Evolutionary conservation across 1,140 invertebrate species (phyloP), one percentile per base, ranked within the genome.

Genomic region (Periplaneta americana): DNA sequence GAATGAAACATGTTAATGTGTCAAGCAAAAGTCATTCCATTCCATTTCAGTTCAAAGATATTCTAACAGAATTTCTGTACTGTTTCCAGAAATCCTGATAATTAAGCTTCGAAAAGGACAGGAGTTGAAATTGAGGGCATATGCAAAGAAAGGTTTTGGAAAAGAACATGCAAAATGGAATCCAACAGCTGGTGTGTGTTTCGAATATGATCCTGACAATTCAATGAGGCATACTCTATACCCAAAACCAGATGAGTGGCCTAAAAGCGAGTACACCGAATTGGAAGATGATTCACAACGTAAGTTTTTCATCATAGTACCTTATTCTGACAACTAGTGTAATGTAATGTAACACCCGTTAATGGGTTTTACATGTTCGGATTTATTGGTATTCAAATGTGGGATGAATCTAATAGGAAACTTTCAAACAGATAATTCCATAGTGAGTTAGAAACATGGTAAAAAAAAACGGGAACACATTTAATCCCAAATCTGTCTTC

Each of bases 111-210:
- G 98, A 78, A 99, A 99, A 90, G 98, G 98, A 0, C 98, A 99
- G 88, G 98, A 99, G 87, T 86, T 99, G 18, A 99, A 99, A 87
- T 89, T 99, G 18, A 91, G 95, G 86, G 98, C 97, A 28, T 99
- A 98, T 91, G 99, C 98, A 0, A 92, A 93, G 84, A 87, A 86
- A 87, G 95, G 98, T 35, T 99, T 99, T 91, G 98, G 98, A 3
- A 99, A 99, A 88, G 99, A 99, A 87, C 99, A 99, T 91, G 98
- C 99, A 1, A 99, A 99, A 89, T 99, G 98, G 98, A 99, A 99
- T 90, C 98, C 98, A 18, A 99, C 98, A 2, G 96, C 96, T 83
- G 98, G 98, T 81, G 98, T 99, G 18, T 95, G 95, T 57, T 99
- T 99, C 90, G 98, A 99, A 89, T 99, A 99, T 91, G 99, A 99